Conservation (phyloP, 2,113 vertebrate species). For the Rhinichthys klamathensis region DNA sequence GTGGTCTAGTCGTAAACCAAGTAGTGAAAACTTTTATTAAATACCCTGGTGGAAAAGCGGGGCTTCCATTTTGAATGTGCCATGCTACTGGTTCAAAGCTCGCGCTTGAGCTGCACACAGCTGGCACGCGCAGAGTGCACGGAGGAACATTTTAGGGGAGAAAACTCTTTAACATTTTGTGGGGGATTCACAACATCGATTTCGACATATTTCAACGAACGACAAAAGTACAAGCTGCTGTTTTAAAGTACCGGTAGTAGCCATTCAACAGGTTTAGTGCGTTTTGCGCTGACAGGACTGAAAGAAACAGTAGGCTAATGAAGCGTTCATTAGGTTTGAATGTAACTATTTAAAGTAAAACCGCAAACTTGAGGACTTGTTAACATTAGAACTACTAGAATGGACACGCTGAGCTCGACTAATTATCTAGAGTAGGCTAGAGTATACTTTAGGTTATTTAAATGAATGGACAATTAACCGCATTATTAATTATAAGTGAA, state of each 20-base stretch:
- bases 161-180: neutral
- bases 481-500: conserved; percentile 20
- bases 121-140: conserved; percentile 18
- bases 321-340: neutral
- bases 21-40: neutral
- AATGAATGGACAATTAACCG: neutral
- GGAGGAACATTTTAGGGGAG: neutral
- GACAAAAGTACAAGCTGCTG: neutral
- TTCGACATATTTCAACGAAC: neutral
- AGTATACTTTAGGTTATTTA: neutral
- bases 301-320: neutral
- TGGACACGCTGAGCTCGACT: neutral
- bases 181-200: neutral
- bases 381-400: neutral
- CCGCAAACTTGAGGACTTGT: neutral
- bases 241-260: conserved; percentile 20
- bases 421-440: neutral
- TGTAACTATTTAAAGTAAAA: neutral
- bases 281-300: neutral
- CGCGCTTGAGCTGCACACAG: conserved; percentile 27
- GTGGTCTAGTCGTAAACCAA: neutral
- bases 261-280: conserved; percentile 50
- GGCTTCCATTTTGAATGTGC: conserved; percentile 44
- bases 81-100: conserved; percentile 37
- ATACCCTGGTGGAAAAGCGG: neutral